Evolutionary conservation across 2,888 invertebrate species (phyloP).

Genomic region (Eledone cirrhosa): DNA sequence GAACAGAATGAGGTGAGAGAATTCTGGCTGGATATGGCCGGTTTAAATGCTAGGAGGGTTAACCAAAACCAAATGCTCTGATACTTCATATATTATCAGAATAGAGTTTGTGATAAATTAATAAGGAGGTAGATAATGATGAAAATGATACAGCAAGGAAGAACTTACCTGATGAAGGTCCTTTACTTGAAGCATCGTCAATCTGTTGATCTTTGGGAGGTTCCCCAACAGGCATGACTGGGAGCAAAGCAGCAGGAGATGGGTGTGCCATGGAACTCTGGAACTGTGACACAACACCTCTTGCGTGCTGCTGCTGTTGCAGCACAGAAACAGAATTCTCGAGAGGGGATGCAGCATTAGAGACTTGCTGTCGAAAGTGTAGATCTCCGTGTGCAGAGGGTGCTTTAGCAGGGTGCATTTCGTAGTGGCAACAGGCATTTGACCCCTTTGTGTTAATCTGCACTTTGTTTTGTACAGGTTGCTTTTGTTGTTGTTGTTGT

Average conservation of each 20-base stretch:
- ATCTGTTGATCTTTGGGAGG: not conserved
- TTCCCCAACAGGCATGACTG: conserved; percentile 46
- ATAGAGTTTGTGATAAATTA: too few species aligned
- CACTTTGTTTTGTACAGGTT: conserved; percentile 10
- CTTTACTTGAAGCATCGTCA: conserved; percentile 10
- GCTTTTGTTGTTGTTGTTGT: not conserved
- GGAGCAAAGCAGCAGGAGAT: conserved; percentile 52
- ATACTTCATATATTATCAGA: too few species aligned
- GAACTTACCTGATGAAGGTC: conserved; percentile 1
- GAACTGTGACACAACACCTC: conserved; percentile 9
- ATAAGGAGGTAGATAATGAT: too few species aligned
- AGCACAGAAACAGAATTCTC: conserved; percentile 5
- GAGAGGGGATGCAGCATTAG: conserved; percentile 14
- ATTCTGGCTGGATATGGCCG: too few species aligned
- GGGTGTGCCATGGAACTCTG: conserved; percentile 38
- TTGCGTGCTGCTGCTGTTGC: conserved; percentile 16
- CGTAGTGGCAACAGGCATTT: conserved; percentile 6
- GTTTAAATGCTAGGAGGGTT: too few species aligned
- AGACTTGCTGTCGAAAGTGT: conserved; percentile 16
- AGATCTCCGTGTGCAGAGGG: conserved; percentile 11
- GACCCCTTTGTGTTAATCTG: not conserved
- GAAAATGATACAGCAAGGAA: not conserved
- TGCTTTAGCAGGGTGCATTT: not conserved
- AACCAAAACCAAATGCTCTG: too few species aligned
- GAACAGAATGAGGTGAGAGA: too few species aligned